A percentile compares a stretch with the other conserved stretches of the same genome.
Evolutionary conservation across 1,140 invertebrate species (phyloP).

Genomic region (Drosophila obscura): DNA sequence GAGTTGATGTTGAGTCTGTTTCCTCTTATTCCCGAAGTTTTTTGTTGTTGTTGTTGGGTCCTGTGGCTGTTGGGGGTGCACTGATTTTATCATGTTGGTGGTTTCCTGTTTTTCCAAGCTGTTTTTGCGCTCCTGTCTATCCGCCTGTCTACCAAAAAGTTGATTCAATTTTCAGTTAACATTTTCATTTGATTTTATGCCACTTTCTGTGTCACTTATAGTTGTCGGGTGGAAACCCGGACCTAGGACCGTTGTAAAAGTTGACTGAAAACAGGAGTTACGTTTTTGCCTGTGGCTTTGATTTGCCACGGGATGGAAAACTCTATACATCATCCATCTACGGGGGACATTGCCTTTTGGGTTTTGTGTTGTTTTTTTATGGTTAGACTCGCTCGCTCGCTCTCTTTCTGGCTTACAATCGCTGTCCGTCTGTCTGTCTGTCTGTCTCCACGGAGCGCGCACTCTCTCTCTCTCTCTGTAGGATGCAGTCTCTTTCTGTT

Average conservation of each 20-base stretch:
- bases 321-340: constrained; percentile 16
- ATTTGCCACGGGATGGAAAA: constrained; percentile 43
- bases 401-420: neutral
- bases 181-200: constrained; percentile 32
- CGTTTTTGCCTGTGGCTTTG: constrained; percentile 20
- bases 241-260: constrained; percentile 32
- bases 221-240: neutral
- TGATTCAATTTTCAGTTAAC: constrained; percentile 49
- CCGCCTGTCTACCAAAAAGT: neutral
- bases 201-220: constrained; percentile 11
- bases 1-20: too few relatives aligned
- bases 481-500: constrained; percentile 1
- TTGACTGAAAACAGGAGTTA: constrained; percentile 18
- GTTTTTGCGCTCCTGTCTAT: too few relatives aligned
- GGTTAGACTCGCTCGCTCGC: neutral
- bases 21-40: too few relatives aligned
- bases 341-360: constrained; percentile 31
- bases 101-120: too few relatives aligned
- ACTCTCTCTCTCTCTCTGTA: neutral
- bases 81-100: too few relatives aligned
- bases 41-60: too few relatives aligned
- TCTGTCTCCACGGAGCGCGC: too few relatives aligned
- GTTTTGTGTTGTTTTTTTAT: constrained; percentile 14
- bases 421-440: neutral
- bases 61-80: too few relatives aligned